Percentiles rank a stretch among this genome's conserved stretches.
Conservation (phyloP, 2,888 invertebrate species). For the Cantharis flavilabris region DNA sequence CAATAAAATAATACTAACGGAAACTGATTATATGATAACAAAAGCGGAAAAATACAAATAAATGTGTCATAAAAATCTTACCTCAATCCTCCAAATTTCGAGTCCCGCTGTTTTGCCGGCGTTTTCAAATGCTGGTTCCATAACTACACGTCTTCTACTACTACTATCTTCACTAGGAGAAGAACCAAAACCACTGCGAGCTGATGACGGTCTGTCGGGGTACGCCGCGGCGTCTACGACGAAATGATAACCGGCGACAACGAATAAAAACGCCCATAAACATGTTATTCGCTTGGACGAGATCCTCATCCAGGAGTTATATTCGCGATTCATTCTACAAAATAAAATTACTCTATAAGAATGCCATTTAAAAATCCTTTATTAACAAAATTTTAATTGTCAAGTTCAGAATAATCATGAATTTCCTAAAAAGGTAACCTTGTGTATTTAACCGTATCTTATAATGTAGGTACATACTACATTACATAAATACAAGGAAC, state of each 20-base stretch:
- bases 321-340: constrained; percentile 21
- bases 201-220: constrained; percentile 9
- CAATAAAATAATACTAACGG: neutral
- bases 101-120: constrained; percentile 72
- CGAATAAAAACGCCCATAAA: constrained; percentile 19
- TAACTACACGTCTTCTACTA: constrained; percentile 46
- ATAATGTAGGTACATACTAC: too few species aligned
- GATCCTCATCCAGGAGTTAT: constrained; percentile 11
- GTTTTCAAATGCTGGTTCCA: constrained; percentile 70
- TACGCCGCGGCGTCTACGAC: constrained; percentile 22
- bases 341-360: neutral
- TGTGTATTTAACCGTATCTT: neutral
- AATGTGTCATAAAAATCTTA: constrained; percentile 50
- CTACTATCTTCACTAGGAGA: constrained; percentile 10
- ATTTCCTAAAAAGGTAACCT: neutral
- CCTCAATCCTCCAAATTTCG: constrained; percentile 84
- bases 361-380: neutral
- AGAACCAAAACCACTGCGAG: neutral
- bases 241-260: constrained; percentile 7
- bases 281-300: constrained; percentile 1
- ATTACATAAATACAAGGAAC: too few species aligned
- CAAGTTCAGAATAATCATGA: neutral
- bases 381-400: neutral
- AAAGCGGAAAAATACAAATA: neutral
- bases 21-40: neutral